phyloP scores from a whole-genome alignment of 2,888 invertebrate species.

The Sinopyrophorus schimmeli region DNA sequence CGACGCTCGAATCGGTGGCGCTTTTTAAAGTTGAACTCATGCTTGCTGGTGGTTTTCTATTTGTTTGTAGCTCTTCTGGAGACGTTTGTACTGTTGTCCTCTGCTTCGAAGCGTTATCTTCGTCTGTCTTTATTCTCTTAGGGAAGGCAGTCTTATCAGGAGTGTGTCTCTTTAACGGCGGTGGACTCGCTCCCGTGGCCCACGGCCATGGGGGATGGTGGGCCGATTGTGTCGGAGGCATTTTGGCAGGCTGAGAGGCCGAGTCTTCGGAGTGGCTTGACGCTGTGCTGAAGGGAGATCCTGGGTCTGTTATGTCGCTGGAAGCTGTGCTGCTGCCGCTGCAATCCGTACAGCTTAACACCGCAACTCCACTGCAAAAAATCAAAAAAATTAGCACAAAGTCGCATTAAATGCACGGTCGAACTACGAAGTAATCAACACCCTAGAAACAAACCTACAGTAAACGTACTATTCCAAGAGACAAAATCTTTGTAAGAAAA shows the following conservation, averaged over 20 bases:
- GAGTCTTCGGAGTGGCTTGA: conserved; percentile 57
- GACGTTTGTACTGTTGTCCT: conserved; percentile 18
- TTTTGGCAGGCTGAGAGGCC: conserved; percentile 48
- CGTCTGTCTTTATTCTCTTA: conserved; percentile 44
- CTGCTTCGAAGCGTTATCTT: conserved; percentile 32
- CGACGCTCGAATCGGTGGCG: too few species aligned
- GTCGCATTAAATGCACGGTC: too few species aligned
- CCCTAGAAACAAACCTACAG: too few species aligned
- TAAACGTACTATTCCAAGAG: too few species aligned
- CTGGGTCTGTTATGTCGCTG: conserved; percentile 86
- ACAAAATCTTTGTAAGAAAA: too few species aligned
- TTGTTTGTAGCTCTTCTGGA: too few species aligned
- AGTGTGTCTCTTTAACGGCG: conserved; percentile 36
- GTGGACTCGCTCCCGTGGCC: conserved; percentile 38
- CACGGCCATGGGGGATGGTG: conserved; percentile 45
- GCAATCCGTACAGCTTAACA: conserved; percentile 75
- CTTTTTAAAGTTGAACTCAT: conserved; percentile 35
- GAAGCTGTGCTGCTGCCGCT: conserved; percentile 60
- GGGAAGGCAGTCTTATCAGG: conserved; percentile 43
- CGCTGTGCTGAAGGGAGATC: conserved; percentile 79
- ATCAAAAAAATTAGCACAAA: too few species aligned
- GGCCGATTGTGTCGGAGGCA: conserved; percentile 48
- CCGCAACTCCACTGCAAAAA: conserved; percentile 77
- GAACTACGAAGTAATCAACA: too few species aligned
- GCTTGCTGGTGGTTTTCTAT: conserved; percentile 47